These are phyloP conservation scores for Rhizomys pruinosus DNA, from an alignment of 2,113 vertebrate genomes.

Conservation along the genomic window DNA sequence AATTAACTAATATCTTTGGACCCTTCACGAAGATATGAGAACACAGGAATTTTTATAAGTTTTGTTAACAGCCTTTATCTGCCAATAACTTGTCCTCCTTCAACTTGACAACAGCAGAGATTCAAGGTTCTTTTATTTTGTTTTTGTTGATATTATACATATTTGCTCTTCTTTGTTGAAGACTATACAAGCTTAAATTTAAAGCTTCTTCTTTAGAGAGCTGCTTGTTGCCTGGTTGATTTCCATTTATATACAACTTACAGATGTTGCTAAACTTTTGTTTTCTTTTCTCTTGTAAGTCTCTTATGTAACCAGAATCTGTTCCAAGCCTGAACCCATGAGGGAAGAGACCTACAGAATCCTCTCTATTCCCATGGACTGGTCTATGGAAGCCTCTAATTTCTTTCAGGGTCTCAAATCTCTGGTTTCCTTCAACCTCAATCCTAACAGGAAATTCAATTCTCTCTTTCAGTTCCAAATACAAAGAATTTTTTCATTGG, in stretches of 20 bases:
- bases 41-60: not conserved
- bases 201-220: not conserved
- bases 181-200: not conserved
- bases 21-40: no score
- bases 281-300: not conserved
- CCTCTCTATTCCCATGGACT: not conserved
- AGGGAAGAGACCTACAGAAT: not conserved
- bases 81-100: not conserved
- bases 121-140: rapidly evolving
- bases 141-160: no score
- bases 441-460: not conserved
- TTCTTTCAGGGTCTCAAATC: not conserved
- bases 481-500: not conserved
- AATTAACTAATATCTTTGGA: not conserved
- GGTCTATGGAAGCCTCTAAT: not conserved
- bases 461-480: slow-evolving; percentile 35
- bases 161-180: not conserved
- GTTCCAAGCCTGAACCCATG: not conserved
- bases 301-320: not conserved
- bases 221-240: not conserved
- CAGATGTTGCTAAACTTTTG: not conserved
- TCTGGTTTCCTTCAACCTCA: not conserved
- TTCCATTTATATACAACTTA: no score
- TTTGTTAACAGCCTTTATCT: not conserved
- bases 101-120: not conserved